Percentiles rank a stretch among this genome's conserved stretches.
These are phyloP conservation scores for Euleptes europaea DNA, from an alignment of 2,113 vertebrate species.

Conservation along the genomic window DNA sequence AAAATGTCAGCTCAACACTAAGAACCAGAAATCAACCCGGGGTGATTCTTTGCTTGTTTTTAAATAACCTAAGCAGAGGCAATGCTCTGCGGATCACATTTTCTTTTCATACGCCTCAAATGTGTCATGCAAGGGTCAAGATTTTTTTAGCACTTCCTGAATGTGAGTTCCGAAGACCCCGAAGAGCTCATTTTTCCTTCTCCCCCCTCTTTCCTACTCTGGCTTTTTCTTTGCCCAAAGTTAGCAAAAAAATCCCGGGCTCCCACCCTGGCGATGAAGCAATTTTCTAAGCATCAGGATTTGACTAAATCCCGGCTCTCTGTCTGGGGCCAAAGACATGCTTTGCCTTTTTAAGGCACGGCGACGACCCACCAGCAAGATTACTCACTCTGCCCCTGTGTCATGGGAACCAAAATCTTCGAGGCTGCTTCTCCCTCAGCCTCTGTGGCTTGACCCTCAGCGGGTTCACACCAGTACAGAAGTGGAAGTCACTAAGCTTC, in stretches of 20 bases:
- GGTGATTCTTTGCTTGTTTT: neutral
- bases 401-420: constrained; percentile 10
- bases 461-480: neutral
- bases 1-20: neutral
- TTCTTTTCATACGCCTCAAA: neutral
- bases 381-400: neutral
- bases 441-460: neutral
- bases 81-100: neutral
- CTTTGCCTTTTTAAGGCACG: constrained; percentile 31
- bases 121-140: neutral
- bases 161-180: neutral
- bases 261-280: neutral
- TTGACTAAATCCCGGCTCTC: neutral
- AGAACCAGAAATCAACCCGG: neutral
- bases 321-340: neutral
- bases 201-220: neutral
- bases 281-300: neutral
- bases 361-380: neutral
- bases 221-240: neutral
- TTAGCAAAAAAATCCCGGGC: neutral
- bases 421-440: neutral
- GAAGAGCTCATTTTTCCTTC: too few relatives aligned
- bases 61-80: neutral
- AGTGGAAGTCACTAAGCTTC: neutral
- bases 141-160: neutral